A percentile compares a stretch with the other conserved stretches of the same genome.
Conservation (phyloP, 2,888 invertebrate species). For the Eristalis intricaria region DNA sequence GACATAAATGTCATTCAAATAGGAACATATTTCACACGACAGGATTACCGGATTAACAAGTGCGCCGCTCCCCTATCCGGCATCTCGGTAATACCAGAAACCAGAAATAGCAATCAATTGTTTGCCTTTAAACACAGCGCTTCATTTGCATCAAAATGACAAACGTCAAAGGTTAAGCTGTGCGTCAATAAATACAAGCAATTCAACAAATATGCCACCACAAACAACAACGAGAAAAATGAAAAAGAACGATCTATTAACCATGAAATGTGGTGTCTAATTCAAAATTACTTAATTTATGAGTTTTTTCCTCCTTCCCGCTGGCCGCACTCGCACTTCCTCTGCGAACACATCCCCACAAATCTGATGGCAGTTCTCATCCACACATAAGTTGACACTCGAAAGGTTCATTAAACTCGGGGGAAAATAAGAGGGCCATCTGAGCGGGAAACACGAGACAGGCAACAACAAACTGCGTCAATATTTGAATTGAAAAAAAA, state of each 20-base stretch:
- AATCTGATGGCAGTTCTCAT: neutral
- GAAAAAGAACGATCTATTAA: neutral
- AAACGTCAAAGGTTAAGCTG: neutral
- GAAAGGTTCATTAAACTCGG: conserved; percentile 58
- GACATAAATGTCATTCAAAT: neutral
- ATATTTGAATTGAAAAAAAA: conserved; percentile 8
- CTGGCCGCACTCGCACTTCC: neutral
- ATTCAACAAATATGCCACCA: neutral
- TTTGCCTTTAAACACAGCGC: neutral
- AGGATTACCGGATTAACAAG: neutral
- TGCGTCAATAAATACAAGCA: neutral
- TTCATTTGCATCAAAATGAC: neutral
- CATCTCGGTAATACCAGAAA: neutral
- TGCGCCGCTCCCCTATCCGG: neutral
- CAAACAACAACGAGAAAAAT: too few species aligned
- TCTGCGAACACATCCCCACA: neutral
- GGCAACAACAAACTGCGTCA: conserved; percentile 8
- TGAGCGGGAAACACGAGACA: neutral
- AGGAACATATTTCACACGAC: neutral
- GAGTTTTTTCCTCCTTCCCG: neutral
- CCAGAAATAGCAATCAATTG: neutral
- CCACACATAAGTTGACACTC: conserved; percentile 6
- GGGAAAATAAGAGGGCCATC: neutral
- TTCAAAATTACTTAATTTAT: conserved; percentile 39
- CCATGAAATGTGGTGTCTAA: conserved; percentile 15